Conservation (phyloP, 1,140 invertebrate genomes). For the Magallana angulata region DNA sequence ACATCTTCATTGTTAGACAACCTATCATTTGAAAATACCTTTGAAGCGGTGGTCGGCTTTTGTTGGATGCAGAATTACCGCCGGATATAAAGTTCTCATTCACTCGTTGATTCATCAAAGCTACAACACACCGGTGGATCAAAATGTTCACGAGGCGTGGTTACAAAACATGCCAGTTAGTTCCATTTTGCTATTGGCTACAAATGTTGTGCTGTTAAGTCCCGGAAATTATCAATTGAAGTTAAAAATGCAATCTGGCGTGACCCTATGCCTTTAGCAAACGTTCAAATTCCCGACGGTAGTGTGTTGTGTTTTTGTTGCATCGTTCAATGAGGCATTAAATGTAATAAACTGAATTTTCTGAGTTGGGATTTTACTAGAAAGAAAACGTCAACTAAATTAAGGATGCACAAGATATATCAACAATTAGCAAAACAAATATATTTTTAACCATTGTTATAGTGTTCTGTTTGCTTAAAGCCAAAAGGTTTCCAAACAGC, state of each 20-base stretch:
- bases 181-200: background rate
- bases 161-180: background rate
- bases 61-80: conserved; percentile 3
- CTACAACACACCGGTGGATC: conserved; percentile 1
- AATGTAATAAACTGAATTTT: background rate
- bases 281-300: background rate
- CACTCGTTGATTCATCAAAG: conserved; percentile 9
- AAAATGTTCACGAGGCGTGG: conserved; percentile 26
- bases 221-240: conserved; percentile 35
- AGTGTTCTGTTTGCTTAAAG: too few relatives aligned
- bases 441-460: too few relatives aligned
- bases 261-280: background rate
- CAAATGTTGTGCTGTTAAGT: background rate
- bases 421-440: too few relatives aligned
- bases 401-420: too few relatives aligned
- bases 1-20: background rate
- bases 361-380: too few relatives aligned
- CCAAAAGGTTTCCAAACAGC: too few relatives aligned
- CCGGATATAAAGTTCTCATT: background rate
- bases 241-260: background rate
- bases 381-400: too few relatives aligned
- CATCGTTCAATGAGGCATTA: background rate
- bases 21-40: background rate
- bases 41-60: conserved; percentile 10
- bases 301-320: background rate